phyloP scores from a whole-genome alignment of 2,113 vertebrate genomes.

The Solea solea region DNA sequence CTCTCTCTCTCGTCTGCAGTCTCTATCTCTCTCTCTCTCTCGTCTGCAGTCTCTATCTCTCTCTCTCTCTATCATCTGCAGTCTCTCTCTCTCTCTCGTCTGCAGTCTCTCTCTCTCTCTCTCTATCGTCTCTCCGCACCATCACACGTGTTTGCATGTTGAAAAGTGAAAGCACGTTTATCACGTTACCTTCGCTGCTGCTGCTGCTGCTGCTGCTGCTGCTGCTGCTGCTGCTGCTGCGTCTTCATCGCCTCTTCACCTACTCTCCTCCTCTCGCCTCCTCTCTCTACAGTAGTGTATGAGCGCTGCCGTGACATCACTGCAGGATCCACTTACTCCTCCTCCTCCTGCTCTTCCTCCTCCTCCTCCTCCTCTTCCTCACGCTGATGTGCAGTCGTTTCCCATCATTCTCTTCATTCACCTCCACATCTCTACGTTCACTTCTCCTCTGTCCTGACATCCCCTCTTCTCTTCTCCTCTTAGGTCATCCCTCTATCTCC shows the following conservation, averaged over 20 bases:
- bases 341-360: too few species aligned
- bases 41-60: too few species aligned
- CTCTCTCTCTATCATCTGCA: too few species aligned
- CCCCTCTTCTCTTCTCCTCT: too few species aligned
- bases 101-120: too few species aligned
- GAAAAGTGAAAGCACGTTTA: neutral
- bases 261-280: neutral
- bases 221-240: too few species aligned
- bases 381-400: too few species aligned
- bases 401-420: neutral
- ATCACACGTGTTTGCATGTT: neutral
- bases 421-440: neutral
- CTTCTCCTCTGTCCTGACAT: neutral
- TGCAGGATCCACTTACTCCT: neutral
- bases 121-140: neutral
- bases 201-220: neutral
- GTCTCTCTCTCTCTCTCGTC: too few species aligned
- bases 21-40: too few species aligned
- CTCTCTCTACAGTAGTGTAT: neutral
- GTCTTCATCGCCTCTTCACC: neutral
- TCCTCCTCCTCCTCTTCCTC: too few species aligned
- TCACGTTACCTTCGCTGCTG: neutral
- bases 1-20: neutral
- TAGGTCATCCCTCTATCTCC: conserved; percentile 35
- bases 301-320: neutral